phyloP scores from a whole-genome alignment of 2,113 vertebrate species.

The Aramus guarauna region DNA sequence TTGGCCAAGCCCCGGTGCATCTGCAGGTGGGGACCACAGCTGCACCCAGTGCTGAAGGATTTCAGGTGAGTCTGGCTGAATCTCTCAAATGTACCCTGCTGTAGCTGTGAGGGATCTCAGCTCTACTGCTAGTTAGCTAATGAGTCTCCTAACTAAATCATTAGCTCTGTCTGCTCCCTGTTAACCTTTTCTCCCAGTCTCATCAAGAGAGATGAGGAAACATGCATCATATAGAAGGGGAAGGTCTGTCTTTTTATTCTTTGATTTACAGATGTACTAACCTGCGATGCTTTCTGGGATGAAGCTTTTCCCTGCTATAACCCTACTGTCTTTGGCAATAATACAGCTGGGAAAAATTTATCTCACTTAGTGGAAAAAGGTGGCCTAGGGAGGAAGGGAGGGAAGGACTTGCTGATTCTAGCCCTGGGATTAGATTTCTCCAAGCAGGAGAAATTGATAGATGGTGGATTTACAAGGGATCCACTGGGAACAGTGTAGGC shows the following conservation, averaged over 20 bases:
- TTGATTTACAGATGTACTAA: conserved; percentile 1
- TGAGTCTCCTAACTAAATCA: conserved; percentile 11
- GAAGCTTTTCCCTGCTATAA: neutral
- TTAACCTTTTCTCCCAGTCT: conserved; percentile 20
- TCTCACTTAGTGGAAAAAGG: conserved; percentile 21
- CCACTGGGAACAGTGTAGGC: neutral
- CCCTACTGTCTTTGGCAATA: neutral
- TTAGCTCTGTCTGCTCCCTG: conserved; percentile 27
- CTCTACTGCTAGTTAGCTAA: neutral
- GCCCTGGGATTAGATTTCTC: conserved; percentile 24
- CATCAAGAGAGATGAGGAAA: neutral
- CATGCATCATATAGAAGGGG: neutral
- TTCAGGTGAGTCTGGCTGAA: neutral
- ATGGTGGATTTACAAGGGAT: conserved; percentile 31
- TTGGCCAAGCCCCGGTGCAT: neutral
- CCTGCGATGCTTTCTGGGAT: neutral
- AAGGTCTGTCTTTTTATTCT: neutral
- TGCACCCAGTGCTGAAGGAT: fast-evolving
- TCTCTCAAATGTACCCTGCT: neutral
- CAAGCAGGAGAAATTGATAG: conserved; percentile 16
- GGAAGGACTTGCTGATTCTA: conserved; percentile 20
- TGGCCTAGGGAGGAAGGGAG: neutral
- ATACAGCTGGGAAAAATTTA: conserved; percentile 12
- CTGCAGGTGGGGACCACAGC: neutral
- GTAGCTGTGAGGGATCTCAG: neutral